Base-by-base conservation (phyloP, 2,888 invertebrate species). In the Drosophila quinaria region DNA sequence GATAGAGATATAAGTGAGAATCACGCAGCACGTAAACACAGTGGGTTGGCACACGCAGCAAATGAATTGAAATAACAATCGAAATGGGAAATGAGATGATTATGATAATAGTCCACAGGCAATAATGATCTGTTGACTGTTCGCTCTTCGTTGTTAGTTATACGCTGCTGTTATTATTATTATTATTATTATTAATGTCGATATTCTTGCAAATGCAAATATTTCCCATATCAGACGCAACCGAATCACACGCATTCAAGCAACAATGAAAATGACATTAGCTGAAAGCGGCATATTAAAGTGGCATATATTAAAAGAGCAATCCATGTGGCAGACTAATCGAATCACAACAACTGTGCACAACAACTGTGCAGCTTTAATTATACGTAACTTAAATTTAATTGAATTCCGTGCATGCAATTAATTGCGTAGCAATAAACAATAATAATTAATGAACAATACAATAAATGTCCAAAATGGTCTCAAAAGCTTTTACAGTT, bases 41-140 rank as follows among this genome's bases (percentile, higher is more conserved):
- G 74, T 35, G 41, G 25, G 58, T 41, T 69, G 15, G 13, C 46
- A 42, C 46, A 47, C 46, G 55, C 74, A 63, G 33, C 35, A 56
- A 56, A 63, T 64, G 60, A 64, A 64, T 64, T 63, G 64, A 64
- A 56, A 70, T 41, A 49, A 70, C 70, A 56, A 60, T 65, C 70
- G 58, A 70, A 59, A 46, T 70, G 61, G 60, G 61, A 60, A 70
- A 61, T 56, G 59, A 46, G 50, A 55, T 35, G 25, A 68, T 69
- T 10, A 70, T 47, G 58, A 54, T 49, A 47, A 64, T 64, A 49
- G 49, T 35, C n/a, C 42, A 41, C 46, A 46, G 55, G 50, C 51
- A 15, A 42, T 29, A 52, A 60, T 65, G 37, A 60, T 41, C 39
- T 50, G 42, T 42, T 41, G 15, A 17, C 4, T 4, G 19, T n/a